Evolutionary conservation across 2,113 vertebrate genomes (phyloP).

Genomic region (Heterotilapia buettikoferi): DNA sequence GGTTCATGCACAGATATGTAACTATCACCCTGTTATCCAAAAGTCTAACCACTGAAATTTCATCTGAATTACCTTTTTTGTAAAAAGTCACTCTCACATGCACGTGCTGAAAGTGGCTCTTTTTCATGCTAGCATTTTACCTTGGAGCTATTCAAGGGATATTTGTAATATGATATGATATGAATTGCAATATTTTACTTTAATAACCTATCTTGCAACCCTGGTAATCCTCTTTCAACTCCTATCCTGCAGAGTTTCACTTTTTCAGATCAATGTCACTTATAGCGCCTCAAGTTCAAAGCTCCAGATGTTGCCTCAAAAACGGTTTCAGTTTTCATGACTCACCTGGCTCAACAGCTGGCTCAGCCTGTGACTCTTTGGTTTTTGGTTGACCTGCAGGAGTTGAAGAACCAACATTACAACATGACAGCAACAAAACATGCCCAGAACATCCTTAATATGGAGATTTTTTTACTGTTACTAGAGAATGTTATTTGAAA

Average conservation of each 20-base stretch:
- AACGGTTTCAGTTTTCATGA: background rate
- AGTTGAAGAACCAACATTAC: background rate
- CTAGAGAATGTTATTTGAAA: background rate
- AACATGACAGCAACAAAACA: background rate
- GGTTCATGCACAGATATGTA: background rate
- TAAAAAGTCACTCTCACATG: background rate
- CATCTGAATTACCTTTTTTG: background rate
- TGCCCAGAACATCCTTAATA: background rate
- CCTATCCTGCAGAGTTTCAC: background rate
- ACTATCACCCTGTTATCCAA: background rate
- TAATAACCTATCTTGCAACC: background rate
- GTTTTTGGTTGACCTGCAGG: background rate
- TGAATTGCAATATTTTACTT: background rate
- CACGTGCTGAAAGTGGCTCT: background rate
- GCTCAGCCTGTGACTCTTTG: background rate
- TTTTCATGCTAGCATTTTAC: background rate
- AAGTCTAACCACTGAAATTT: background rate
- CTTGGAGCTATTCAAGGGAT: background rate
- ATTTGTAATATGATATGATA: background rate
- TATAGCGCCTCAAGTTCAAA: background rate
- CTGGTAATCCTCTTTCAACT: background rate
- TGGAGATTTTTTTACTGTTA: background rate
- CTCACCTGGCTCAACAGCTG: background rate
- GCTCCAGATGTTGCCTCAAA: background rate
- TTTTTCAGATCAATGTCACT: background rate